phyloP scores from a whole-genome alignment of 2,888 invertebrate genomes.

The Anthrax anthrax region DNA sequence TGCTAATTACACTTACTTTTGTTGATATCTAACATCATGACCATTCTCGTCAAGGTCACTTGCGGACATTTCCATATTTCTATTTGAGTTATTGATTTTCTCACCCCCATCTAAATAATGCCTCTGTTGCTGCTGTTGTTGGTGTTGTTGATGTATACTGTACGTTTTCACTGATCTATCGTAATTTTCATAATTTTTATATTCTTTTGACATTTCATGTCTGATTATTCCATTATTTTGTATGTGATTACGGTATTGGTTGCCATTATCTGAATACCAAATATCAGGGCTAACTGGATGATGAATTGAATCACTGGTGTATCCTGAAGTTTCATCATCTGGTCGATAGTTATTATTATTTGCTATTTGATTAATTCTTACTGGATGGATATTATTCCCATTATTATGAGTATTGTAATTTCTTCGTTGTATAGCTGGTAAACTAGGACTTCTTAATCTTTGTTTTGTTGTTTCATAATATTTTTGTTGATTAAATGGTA shows the following conservation, averaged over 20 bases:
- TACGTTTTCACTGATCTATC: constrained; percentile 6
- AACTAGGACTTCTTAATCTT: constrained; percentile 45
- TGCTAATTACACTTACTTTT: constrained; percentile 8
- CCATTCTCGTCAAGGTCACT: constrained; percentile 8
- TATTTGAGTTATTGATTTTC: constrained; percentile 8
- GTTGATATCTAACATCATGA: constrained; percentile 5
- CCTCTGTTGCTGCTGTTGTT: constrained; percentile 6
- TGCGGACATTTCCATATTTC: neutral
- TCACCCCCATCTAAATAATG: neutral
- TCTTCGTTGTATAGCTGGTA: constrained; percentile 45
- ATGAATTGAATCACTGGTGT: constrained; percentile 62
- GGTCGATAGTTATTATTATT: constrained; percentile 37
- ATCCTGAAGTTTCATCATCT: constrained; percentile 69
- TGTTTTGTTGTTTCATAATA: constrained; percentile 12
- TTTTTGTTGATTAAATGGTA: neutral
- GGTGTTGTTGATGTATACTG: constrained; percentile 7
- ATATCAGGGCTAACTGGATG: constrained; percentile 38
- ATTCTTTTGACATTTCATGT: constrained; percentile 6
- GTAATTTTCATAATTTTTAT: constrained; percentile 11
- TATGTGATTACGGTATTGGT: constrained; percentile 15
- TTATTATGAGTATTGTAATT: constrained; percentile 9
- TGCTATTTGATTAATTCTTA: constrained; percentile 25
- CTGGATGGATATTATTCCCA: constrained; percentile 12
- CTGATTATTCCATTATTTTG: constrained; percentile 1
- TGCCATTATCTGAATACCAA: constrained; percentile 29